Base-by-base conservation (phyloP, 2,113 vertebrate genomes). In the Micronisus gabar region DNA sequence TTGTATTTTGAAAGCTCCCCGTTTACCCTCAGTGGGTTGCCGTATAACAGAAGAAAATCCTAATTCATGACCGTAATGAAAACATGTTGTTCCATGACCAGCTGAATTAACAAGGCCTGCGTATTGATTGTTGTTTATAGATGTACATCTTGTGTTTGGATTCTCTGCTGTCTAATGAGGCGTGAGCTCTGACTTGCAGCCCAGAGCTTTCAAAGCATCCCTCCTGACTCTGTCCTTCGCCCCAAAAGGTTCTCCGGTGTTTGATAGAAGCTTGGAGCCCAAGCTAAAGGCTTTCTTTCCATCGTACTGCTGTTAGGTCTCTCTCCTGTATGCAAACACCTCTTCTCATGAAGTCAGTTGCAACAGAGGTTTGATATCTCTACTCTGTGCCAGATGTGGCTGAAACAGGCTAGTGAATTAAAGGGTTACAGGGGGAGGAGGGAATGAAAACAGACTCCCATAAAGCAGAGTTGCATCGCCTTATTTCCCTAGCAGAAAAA, bases 81-180 rank as follows among this genome's bases (percentile, higher is more conserved):
- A 62, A 48, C 53, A 4, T 1, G 2, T 38, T 21, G 43, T 52
- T 66, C 71, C 61, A 30, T 3, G 11, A 36, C 5, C 21, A 43
- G 84, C 59, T 53, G 75, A 52, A 47, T 41, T 76, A 78, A 52
- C 30, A 20, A 58, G 52, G 41, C 17, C 47, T 38, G 27, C 0
- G 9, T 47, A 68, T 78, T 13, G 81, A 82, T 73, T 34, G 81
- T 45, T 41, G 26, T 22, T 84, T 41, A 30, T 18, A 67, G 70
- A 29, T 30, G 48, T 23, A 22, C 41, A 10, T 26, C 41, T 45
- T 34, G 58, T 41, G 4, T 63, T 58, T 58, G 84, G 80, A 13
- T 91, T 78, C 76, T 89, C 70, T 32, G 70, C 70, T 81, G 80
- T 50, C 88, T 91, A 81, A 63, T 68, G 70, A 86, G 88, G 47